Percentiles rank a stretch among this genome's conserved stretches.
Conservation (phyloP, 92 coral and sea anemone species). For the Isaurus tuberculatus region DNA sequence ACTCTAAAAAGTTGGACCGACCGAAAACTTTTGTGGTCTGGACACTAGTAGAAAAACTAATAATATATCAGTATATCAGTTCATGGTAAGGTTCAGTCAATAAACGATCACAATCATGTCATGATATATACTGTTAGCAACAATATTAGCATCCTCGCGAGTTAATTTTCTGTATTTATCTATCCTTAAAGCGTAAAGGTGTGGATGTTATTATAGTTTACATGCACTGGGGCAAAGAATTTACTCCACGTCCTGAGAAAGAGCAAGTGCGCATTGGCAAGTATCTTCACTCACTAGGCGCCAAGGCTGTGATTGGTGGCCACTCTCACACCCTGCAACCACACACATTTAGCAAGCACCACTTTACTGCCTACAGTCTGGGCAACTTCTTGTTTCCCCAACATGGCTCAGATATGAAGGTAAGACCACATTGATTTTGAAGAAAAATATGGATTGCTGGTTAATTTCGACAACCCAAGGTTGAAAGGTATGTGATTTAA, state of each 20-base stretch:
- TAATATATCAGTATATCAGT: too few species aligned
- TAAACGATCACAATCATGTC: too few species aligned
- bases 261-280: slow-evolving; percentile 49
- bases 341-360: slow-evolving; percentile 48
- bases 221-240: slow-evolving; percentile 76
- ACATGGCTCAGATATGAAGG: neutral
- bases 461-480: too few species aligned
- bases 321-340: slow-evolving; percentile 81
- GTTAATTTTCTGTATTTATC: neutral
- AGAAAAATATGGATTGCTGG: neutral
- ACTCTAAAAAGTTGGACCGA: too few species aligned
- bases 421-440: neutral
- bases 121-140: too few species aligned
- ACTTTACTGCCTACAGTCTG: slow-evolving; percentile 73
- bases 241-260: neutral
- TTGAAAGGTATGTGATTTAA: too few species aligned
- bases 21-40: too few species aligned
- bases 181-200: slow-evolving; percentile 30
- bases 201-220: slow-evolving; percentile 67
- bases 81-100: too few species aligned
- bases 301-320: slow-evolving; percentile 67
- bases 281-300: slow-evolving; percentile 70
- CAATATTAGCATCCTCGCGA: neutral
- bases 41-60: too few species aligned
- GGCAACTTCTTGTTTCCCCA: slow-evolving; percentile 84